Conservation (phyloP, 2,797 vertebrate species). For the Tenualosa ilisha region DNA sequence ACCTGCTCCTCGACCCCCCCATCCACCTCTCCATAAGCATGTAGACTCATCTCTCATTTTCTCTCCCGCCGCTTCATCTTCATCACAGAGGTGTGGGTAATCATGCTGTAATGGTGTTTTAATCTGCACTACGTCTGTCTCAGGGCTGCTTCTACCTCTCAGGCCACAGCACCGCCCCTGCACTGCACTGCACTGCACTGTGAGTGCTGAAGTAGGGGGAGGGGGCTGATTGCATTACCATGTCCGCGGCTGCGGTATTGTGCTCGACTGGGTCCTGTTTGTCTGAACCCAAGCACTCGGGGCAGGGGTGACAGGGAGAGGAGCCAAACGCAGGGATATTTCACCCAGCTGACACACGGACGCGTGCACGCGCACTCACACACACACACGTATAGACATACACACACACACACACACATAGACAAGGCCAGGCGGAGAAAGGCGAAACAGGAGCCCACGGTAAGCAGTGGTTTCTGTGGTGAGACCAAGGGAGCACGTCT, state of each 20-base stretch:
- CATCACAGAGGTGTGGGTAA: constrained; percentile 12
- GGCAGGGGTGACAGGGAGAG: constrained; percentile 15
- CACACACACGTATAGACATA: neutral
- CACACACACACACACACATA: neutral
- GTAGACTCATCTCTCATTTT: constrained; percentile 6
- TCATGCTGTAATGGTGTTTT: neutral
- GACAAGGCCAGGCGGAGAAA: neutral
- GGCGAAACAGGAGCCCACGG: constrained; percentile 4
- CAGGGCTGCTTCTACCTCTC: neutral
- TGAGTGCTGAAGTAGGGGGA: neutral
- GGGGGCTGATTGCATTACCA: constrained; percentile 19
- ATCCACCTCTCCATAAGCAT: neutral
- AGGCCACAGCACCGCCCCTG: too few species aligned
- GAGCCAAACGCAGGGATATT: constrained; percentile 17
- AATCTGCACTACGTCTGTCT: neutral
- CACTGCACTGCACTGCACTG: too few species aligned
- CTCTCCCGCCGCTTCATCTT: neutral
- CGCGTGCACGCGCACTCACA: neutral
- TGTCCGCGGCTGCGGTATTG: constrained; percentile 6
- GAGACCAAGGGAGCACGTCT: neutral
- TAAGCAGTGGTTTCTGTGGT: constrained; percentile 11
- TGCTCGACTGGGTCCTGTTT: constrained; percentile 2
- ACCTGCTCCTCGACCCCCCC: neutral
- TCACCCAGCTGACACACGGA: constrained; percentile 14
- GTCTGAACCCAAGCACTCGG: neutral